Evolutionary conservation across 2,797 vertebrate species (phyloP).

Genomic region (Heteromormyrus szaboi): DNA sequence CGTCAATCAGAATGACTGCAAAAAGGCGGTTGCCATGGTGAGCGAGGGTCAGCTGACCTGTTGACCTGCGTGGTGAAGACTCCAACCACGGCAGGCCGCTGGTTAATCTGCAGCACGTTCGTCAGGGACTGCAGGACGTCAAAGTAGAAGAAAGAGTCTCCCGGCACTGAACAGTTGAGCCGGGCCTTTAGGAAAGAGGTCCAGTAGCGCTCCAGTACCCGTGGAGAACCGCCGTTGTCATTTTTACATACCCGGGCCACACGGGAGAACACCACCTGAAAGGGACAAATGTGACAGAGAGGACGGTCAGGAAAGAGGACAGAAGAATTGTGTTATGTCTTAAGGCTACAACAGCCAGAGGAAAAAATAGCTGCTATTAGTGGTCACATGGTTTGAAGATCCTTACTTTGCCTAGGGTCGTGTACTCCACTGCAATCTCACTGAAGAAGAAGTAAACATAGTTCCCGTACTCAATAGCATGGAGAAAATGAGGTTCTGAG

Average conservation of each 20-base stretch:
- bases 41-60: slow-evolving; percentile 60
- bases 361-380: neutral
- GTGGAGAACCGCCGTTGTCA: slow-evolving; percentile 81
- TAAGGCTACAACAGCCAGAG: neutral
- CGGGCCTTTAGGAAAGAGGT: slow-evolving; percentile 92
- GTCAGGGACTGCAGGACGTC: slow-evolving; percentile 82
- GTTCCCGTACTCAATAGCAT: slow-evolving; percentile 81
- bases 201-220: slow-evolving; percentile 91
- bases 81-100: slow-evolving; percentile 73
- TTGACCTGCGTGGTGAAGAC: slow-evolving; percentile 89
- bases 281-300: neutral
- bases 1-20: neutral
- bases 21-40: neutral
- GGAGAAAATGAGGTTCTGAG: slow-evolving; percentile 87
- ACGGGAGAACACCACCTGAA: slow-evolving; percentile 85
- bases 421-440: slow-evolving; percentile 88
- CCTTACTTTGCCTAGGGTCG: slow-evolving; percentile 80
- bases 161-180: slow-evolving; percentile 85
- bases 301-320: neutral
- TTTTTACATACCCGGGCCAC: slow-evolving; percentile 90
- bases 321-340: neutral
- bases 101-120: slow-evolving; percentile 73
- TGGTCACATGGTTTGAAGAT: neutral
- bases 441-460: slow-evolving; percentile 94
- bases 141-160: slow-evolving; percentile 87